phyloP scores from a whole-genome alignment of 2,113 vertebrate genomes.

The Rostratula benghalensis region DNA sequence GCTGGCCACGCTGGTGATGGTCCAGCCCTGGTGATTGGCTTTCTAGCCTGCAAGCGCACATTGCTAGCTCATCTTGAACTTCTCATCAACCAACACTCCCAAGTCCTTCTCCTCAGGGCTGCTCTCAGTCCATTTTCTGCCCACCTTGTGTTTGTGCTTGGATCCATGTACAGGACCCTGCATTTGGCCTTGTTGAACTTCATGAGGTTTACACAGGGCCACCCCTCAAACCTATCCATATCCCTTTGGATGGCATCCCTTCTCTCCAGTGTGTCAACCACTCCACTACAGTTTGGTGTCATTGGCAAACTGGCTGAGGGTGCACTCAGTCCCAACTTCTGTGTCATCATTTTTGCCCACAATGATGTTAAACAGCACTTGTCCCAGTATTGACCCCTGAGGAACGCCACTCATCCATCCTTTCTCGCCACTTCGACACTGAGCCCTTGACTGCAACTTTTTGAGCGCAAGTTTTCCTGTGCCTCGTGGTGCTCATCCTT shows the following conservation, averaged over 20 bases:
- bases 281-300: not conserved
- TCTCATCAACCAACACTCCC: not conserved
- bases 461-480: not conserved
- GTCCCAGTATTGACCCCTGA: not conserved
- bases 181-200: not conserved
- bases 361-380: not conserved
- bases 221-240: not conserved
- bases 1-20: not conserved
- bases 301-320: not conserved
- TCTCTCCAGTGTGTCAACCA: not conserved
- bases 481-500: not conserved
- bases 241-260: not conserved
- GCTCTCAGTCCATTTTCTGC: not conserved
- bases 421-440: not conserved
- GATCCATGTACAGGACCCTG: not conserved
- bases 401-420: not conserved
- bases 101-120: not conserved
- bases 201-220: not conserved
- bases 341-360: not conserved
- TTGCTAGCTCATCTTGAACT: not conserved
- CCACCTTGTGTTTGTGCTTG: not conserved
- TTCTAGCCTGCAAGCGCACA: not conserved
- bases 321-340: not conserved
- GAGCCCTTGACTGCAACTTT: not conserved
- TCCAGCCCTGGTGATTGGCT: not conserved